phyloP scores from a whole-genome alignment of 2,888 invertebrate genomes.

The Balanococcus diminutus region DNA sequence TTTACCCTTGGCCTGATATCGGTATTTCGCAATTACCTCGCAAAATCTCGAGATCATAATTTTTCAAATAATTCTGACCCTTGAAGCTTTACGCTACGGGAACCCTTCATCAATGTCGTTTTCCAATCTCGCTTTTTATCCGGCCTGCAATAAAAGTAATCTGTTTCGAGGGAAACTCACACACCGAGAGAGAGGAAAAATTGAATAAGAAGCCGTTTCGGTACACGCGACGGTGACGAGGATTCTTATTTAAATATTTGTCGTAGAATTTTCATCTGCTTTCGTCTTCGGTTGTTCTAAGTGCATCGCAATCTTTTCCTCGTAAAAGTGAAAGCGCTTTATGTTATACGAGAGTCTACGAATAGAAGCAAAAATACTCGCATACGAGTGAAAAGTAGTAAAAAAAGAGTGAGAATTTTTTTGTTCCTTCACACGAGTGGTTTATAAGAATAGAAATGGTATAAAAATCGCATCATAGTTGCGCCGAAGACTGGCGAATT shows the following conservation, averaged over 20 bases:
- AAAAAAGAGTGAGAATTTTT: neutral
- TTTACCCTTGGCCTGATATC: neutral
- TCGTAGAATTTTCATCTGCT: conserved; percentile 30
- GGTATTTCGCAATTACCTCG: conserved; percentile 22
- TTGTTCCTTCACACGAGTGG: neutral
- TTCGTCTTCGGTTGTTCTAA: neutral
- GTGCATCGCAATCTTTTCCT: conserved; percentile 6
- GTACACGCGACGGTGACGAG: neutral
- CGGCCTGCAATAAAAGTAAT: conserved; percentile 32
- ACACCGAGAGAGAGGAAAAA: neutral
- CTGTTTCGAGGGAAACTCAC: conserved; percentile 6
- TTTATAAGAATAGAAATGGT: neutral
- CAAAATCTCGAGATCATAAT: conserved; percentile 10
- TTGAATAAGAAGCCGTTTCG: conserved; percentile 38
- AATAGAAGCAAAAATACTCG: neutral
- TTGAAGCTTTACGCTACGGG: neutral
- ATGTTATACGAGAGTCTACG: neutral
- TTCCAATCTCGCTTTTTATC: conserved; percentile 36
- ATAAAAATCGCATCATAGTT: conserved; percentile 18
- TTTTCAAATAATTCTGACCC: conserved; percentile 14
- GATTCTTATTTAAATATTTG: conserved; percentile 38
- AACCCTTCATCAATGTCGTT: neutral
- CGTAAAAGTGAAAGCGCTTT: neutral
- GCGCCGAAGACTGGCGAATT: neutral
- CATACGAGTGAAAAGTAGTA: neutral